These are phyloP conservation scores for Patagioenas fasciata DNA, from an alignment of 2,113 vertebrate genomes.

Conservation along the genomic window DNA sequence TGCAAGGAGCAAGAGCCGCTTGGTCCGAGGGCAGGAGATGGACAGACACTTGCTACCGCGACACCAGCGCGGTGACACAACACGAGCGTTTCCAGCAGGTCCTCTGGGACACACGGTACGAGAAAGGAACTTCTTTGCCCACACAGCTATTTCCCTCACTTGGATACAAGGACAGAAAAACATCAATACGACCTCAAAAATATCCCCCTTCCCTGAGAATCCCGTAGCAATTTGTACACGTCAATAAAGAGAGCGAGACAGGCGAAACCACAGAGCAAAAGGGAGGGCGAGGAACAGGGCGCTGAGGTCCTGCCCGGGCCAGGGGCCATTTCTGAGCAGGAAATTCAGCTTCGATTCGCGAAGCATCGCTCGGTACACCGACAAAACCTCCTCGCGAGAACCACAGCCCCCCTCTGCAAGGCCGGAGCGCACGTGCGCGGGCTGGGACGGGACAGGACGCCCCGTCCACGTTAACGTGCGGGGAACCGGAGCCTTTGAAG, in stretches of 20 bases:
- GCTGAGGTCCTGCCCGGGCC: neutral
- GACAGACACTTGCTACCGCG: neutral
- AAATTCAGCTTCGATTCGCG: fast-evolving
- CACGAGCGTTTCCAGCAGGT: fast-evolving
- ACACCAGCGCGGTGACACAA: fast-evolving
- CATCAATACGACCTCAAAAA: neutral
- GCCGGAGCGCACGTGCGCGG: fast-evolving
- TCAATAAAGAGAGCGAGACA: neutral
- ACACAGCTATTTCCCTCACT: neutral
- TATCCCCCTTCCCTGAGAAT: neutral
- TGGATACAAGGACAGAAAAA: neutral
- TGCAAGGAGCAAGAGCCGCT: neutral
- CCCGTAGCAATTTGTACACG: fast-evolving
- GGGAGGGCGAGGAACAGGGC: fast-evolving
- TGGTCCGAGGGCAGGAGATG: neutral
- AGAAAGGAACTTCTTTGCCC: neutral
- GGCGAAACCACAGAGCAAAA: too few species aligned
- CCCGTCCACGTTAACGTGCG: neutral
- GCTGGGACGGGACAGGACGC: fast-evolving
- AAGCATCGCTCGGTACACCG: neutral
- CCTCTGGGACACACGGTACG: fast-evolving
- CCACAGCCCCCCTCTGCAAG: neutral
- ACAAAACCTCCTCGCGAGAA: neutral
- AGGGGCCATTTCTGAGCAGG: neutral
- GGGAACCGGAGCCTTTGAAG: neutral